Evolutionary conservation across 37 sponge, comb jelly and placozoan species (phyloP).

Genomic region (Dysidea cf. avara): DNA sequence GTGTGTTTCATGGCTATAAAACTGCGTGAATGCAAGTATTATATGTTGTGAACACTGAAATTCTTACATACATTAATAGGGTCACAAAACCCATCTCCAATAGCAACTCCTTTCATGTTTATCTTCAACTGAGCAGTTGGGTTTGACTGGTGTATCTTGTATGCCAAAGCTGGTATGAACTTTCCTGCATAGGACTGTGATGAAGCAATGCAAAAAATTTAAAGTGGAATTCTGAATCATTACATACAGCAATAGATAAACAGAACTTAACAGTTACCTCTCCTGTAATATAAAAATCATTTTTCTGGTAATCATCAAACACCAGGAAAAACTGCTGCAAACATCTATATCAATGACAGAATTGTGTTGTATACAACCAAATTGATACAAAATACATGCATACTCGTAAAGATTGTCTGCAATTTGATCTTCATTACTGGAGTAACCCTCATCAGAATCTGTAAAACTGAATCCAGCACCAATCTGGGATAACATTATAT

Average conservation of each 20-base stretch:
- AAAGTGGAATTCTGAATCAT: not conserved
- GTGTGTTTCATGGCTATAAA: no score
- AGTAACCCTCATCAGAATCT: slow-evolving; percentile 24
- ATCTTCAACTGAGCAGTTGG: slow-evolving; percentile 32
- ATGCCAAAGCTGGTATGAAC: slow-evolving; percentile 41
- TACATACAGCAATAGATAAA: not conserved
- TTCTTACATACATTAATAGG: slow-evolving; percentile 47
- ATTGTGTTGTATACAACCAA: not conserved
- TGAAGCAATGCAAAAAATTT: not conserved
- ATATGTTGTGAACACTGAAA: no score
- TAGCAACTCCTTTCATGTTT: slow-evolving; percentile 37
- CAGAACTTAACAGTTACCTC: slow-evolving; percentile 24
- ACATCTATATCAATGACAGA: not conserved
- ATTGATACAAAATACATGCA: not conserved
- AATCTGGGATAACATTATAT: no score
- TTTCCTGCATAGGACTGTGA: slow-evolving; percentile 56
- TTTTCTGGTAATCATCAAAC: slow-evolving; percentile 35
- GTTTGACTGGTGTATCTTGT: slow-evolving; percentile 36
- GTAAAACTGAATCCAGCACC: slow-evolving; percentile 65
- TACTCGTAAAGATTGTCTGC: slow-evolving; percentile 36
- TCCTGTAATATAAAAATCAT: slow-evolving; percentile 54
- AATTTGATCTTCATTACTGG: slow-evolving; percentile 38
- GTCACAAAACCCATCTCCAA: slow-evolving; percentile 46
- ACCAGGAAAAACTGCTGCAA: slow-evolving; percentile 43
- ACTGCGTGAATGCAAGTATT: no score